Conservation (phyloP, 2,888 invertebrate species). For the Apamea anceps region DNA sequence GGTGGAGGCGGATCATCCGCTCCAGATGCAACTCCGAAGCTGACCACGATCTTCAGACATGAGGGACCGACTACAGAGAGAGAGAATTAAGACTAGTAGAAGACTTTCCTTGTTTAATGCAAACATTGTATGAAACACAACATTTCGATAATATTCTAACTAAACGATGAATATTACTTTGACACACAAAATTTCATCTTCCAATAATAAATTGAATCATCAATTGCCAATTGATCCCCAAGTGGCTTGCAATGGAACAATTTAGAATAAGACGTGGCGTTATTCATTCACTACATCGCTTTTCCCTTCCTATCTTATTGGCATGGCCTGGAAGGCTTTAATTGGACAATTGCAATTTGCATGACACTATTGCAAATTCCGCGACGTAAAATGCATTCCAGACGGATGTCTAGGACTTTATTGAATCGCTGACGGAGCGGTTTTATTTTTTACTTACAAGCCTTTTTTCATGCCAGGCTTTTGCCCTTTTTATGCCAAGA, state of each 20-base stretch:
- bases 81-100: background rate
- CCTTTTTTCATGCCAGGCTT: background rate
- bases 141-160: background rate
- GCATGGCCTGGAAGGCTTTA: background rate
- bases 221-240: constrained; percentile 8
- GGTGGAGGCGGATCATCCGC: too few species aligned
- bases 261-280: background rate
- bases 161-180: constrained; percentile 11
- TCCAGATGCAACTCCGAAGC: too few species aligned
- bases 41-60: too few species aligned
- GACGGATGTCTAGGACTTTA: constrained; percentile 41
- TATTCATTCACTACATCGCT: background rate
- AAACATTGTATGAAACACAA: background rate
- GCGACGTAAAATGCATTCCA: constrained; percentile 15
- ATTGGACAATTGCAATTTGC: constrained; percentile 26
- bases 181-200: constrained; percentile 8
- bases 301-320: background rate
- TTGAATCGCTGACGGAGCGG: constrained; percentile 30
- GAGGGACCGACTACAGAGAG: too few species aligned
- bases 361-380: constrained; percentile 41
- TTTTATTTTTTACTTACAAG: background rate
- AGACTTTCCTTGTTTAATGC: background rate
- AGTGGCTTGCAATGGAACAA: constrained; percentile 4
- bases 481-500: background rate
- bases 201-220: constrained; percentile 4